Conservation (phyloP, 2,797 vertebrate genomes). For the Picus viridis region DNA sequence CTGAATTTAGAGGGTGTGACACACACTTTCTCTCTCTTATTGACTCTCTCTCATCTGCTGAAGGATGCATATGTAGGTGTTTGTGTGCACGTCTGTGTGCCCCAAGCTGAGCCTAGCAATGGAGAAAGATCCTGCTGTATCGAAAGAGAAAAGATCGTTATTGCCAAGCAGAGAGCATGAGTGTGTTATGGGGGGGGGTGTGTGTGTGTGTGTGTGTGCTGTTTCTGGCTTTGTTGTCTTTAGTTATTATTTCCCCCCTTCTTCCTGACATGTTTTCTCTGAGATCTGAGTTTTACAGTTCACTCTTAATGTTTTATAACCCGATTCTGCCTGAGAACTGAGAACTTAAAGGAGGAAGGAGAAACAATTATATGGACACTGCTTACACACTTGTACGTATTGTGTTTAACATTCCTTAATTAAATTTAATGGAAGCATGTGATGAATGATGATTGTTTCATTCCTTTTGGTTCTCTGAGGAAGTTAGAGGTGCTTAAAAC, state of each 20-base stretch:
- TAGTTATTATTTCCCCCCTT: neutral
- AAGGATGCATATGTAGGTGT: neutral
- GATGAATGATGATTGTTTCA: conserved; percentile 16
- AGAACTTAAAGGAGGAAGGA: neutral
- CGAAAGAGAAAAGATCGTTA: neutral
- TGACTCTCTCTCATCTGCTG: neutral
- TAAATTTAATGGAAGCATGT: conserved; percentile 46
- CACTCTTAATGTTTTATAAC: conserved; percentile 58
- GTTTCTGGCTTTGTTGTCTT: neutral
- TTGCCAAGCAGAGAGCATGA: neutral
- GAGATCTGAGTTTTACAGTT: conserved; percentile 30
- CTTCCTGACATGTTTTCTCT: neutral
- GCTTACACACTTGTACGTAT: neutral
- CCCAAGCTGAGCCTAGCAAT: neutral
- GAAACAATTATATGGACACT: neutral
- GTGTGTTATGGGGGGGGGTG: neutral
- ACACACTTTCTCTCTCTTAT: conserved; percentile 9
- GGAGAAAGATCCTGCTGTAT: neutral
- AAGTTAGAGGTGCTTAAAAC: neutral
- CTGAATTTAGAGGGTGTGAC: conserved; percentile 77
- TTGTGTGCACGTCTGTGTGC: neutral
- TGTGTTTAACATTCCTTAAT: conserved; percentile 48
- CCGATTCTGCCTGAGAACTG: conserved; percentile 20
- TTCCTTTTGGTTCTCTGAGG: neutral
- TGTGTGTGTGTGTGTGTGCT: too few relatives aligned